phyloP scores from a whole-genome alignment of 2,113 vertebrate species.

The Zosterops japonicus region DNA sequence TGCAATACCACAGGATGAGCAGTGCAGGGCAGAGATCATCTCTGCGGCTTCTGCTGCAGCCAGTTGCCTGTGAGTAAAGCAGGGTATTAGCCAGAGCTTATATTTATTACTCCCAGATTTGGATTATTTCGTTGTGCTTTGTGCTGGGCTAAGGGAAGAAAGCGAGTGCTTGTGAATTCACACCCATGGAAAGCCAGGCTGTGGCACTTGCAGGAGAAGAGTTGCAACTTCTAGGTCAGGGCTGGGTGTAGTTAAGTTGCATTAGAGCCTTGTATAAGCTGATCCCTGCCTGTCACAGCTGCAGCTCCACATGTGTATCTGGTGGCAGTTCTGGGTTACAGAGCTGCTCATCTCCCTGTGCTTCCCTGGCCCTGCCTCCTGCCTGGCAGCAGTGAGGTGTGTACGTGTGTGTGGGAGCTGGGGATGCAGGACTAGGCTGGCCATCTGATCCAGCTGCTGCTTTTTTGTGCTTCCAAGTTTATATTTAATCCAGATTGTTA shows the following conservation, averaged over 20 bases:
- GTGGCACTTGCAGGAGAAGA: neutral
- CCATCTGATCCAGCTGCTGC: neutral
- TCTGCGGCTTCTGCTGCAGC: neutral
- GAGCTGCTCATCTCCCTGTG: neutral
- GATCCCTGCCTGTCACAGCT: neutral
- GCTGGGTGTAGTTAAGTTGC: neutral
- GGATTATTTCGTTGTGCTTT: neutral
- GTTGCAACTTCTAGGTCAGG: neutral
- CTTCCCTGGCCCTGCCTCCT: neutral
- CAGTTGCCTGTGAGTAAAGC: neutral
- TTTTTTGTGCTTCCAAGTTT: neutral
- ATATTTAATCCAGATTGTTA: neutral
- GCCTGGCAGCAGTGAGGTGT: neutral
- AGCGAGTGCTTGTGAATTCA: neutral
- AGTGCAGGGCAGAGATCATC: neutral
- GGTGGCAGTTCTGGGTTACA: slow-evolving; percentile 25
- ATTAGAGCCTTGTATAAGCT: neutral
- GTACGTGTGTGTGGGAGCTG: neutral
- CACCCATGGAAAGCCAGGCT: neutral
- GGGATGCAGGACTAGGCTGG: neutral
- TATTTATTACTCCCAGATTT: neutral
- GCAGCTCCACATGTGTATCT: neutral
- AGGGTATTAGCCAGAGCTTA: neutral
- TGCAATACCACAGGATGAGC: neutral
- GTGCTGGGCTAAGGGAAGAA: neutral